Base-by-base conservation (phyloP, 2,888 invertebrate species). In the Macaria liturata region DNA sequence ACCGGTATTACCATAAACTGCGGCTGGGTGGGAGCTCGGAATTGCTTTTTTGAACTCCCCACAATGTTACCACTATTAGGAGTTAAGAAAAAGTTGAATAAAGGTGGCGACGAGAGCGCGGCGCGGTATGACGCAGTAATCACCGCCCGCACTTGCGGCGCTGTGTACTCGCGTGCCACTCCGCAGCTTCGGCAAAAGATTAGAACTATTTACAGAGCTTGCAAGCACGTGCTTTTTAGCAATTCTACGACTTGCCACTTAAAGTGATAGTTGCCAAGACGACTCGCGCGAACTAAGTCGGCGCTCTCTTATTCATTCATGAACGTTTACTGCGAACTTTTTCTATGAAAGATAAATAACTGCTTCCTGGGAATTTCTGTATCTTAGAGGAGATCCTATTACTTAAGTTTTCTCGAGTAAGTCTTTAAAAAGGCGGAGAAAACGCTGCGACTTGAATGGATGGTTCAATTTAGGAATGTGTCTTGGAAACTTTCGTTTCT, bases 1-100 rank as follows among this genome's bases (percentile, higher is more conserved):
- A 59, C 72, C 68, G 68, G 73, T 75, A 89, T 89, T 91, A 90
- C 76, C 88, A 90, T 90, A 90, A 89, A 88, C 81, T 79, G 84
- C 74, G 75, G 76, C 78, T 80, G 72, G 72, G 76, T 78, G 73
- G 74, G 74, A 78, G 76, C 76, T 71, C 78, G 76, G 83, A 89
- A 90, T 88, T 86, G 84, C 87, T 89, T 90, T 91, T 89, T 89
- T 89, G 87, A 91, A 91, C 89, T 88, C 78, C 53, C 72, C 77
- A 81, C 84, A 84, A 80, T 84, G 83, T 84, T 83, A 83, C 78
- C 72, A 81, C 80, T 81, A 81, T 83, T 81, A 83, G 74, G 71
- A 82, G 84, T 86, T 81, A 72, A 83, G 81, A 84, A 85, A 87
- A 88, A 88, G 82, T 91, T 88, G 82, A 83, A 83, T 86, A 83